Conservation (phyloP, 2,888 invertebrate genomes). For the Andrena minutula region DNA sequence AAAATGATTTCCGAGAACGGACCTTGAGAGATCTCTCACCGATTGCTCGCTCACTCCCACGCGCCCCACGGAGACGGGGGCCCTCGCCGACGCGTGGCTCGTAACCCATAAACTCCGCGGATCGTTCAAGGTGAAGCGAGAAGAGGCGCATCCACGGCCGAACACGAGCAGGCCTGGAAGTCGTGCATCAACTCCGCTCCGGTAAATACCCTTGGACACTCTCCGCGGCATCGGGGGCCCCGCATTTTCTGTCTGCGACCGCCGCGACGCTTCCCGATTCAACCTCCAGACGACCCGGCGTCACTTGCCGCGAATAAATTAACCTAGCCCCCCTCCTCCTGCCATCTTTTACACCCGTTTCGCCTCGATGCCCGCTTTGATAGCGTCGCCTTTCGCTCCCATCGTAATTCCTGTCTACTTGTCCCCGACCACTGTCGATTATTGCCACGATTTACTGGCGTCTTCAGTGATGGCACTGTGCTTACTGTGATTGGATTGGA, state of each 20-base stretch:
- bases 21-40: slow-evolving; percentile 67
- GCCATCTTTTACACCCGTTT: slow-evolving; percentile 14
- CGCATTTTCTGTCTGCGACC: slow-evolving; percentile 65
- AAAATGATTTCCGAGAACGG: slow-evolving; percentile 62
- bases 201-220: slow-evolving; percentile 32
- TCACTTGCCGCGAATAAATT: slow-evolving; percentile 63
- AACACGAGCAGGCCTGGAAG: slow-evolving; percentile 53
- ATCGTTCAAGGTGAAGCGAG: slow-evolving; percentile 72
- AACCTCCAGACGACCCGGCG: slow-evolving; percentile 72
- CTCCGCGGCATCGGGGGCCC: slow-evolving; percentile 64
- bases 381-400: background rate
- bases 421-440: background rate
- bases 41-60: slow-evolving; percentile 69
- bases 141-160: slow-evolving; percentile 57
- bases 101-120: slow-evolving; percentile 66
- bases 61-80: slow-evolving; percentile 30
- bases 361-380: slow-evolving; percentile 15
- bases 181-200: slow-evolving; percentile 68
- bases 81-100: slow-evolving; percentile 68
- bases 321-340: slow-evolving; percentile 37
- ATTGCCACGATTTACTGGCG: no score
- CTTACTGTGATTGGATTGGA: no score
- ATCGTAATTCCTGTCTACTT: background rate
- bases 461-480: no score
- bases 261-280: slow-evolving; percentile 45